A percentile compares a stretch with the other conserved stretches of the same genome.
Conservation (phyloP, 2,797 vertebrate genomes). For the Emydoidea blandingii region DNA sequence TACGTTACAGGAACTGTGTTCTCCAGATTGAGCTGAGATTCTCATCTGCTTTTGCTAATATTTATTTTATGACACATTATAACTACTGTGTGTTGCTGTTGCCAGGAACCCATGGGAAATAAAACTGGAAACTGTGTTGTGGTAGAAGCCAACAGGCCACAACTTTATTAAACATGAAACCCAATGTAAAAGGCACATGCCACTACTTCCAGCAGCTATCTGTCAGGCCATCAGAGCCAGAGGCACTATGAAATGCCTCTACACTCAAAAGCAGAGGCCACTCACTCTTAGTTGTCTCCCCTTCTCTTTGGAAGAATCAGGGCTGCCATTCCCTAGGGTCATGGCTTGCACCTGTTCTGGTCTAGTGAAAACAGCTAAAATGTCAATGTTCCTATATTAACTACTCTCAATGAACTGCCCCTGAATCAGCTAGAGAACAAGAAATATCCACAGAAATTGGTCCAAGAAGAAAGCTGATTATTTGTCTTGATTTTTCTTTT, state of each 20-base stretch:
- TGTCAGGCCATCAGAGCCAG: accelerated
- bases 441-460: constrained; percentile 17
- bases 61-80: constrained; percentile 77
- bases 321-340: neutral
- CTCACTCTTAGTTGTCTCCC: neutral
- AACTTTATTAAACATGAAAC: constrained; percentile 72
- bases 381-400: constrained; percentile 51
- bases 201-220: neutral
- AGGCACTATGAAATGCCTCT: neutral
- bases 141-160: constrained; percentile 67
- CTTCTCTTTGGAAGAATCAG: neutral
- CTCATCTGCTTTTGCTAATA: constrained; percentile 49
- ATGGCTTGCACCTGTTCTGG: constrained; percentile 41
- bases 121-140: constrained; percentile 60
- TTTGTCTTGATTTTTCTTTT: too few species aligned
- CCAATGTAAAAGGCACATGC: accelerated
- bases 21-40: neutral
- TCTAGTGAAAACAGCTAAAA: constrained; percentile 25
- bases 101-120: constrained; percentile 74
- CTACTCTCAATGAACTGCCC: neutral
- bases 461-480: neutral
- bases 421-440: neutral
- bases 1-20: accelerated
- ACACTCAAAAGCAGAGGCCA: neutral
- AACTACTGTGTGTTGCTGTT: constrained; percentile 48